Percentiles rank a stretch among this genome's conserved stretches.
Conservation (phyloP, 2,113 vertebrate genomes). For the Lates calcarifer region DNA sequence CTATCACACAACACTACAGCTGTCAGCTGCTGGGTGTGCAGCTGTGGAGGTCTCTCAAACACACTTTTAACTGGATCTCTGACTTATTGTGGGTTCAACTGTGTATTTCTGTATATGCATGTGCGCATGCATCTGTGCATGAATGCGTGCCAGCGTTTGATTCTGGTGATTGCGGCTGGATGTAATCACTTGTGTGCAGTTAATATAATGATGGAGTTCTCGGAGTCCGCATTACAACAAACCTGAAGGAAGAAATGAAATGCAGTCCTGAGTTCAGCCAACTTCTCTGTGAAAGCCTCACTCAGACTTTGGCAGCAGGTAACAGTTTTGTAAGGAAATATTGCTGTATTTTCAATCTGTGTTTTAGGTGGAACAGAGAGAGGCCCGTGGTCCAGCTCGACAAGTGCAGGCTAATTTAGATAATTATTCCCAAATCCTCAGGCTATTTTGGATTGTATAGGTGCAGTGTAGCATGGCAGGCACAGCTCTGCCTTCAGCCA, state of each 20-base stretch:
- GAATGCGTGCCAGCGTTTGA: conserved; percentile 55
- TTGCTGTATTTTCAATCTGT: not conserved
- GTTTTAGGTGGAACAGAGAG: not conserved
- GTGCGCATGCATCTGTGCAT: conserved; percentile 34
- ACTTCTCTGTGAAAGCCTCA: not conserved
- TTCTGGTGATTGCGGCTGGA: conserved; percentile 58
- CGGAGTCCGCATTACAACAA: conserved; percentile 1
- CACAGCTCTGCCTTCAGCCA: conserved; percentile 36
- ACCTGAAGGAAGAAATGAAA: conserved; percentile 15
- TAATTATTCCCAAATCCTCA: conserved; percentile 42
- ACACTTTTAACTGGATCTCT: conserved; percentile 52
- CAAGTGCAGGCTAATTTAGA: conserved; percentile 31
- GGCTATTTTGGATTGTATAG: conserved; percentile 35
- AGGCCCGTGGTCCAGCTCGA: not conserved
- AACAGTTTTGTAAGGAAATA: conserved; percentile 1
- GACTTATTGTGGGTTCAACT: conserved; percentile 48
- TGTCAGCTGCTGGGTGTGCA: conserved; percentile 82
- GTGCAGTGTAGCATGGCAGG: conserved; percentile 26
- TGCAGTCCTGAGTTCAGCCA: conserved; percentile 27
- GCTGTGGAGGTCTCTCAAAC: conserved; percentile 66
- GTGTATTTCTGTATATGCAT: conserved; percentile 24
- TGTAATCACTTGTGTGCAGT: conserved; percentile 52
- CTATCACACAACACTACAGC: conserved; percentile 65
- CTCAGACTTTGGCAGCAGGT: conserved; percentile 25
- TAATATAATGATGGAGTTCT: conserved; percentile 43